A percentile compares a stretch with the other conserved stretches of the same genome.
Conservation (phyloP, 2,888 invertebrate genomes). For the Gasteruption jaculator region DNA sequence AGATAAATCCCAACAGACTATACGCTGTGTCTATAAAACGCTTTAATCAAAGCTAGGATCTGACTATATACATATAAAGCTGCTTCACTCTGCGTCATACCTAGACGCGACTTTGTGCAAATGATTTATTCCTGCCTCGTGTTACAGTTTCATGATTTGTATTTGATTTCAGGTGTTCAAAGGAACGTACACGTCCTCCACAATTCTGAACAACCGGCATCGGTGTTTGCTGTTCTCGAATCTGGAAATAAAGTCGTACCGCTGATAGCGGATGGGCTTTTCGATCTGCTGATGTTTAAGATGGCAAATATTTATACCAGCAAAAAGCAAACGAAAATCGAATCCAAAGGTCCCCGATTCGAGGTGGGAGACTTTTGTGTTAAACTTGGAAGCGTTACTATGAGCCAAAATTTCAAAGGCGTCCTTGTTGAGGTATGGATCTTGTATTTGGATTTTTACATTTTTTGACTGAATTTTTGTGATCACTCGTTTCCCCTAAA, state of each 20-base stretch:
- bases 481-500: too few relatives aligned
- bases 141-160: too few relatives aligned
- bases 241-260: slow-evolving; percentile 82
- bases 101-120: not conserved
- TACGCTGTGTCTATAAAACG: too few relatives aligned
- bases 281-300: slow-evolving; percentile 87
- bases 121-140: not conserved
- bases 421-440: slow-evolving; percentile 83
- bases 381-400: slow-evolving; percentile 87
- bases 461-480: too few relatives aligned
- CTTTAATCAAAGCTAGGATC: too few relatives aligned
- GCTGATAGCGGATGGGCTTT: slow-evolving; percentile 84
- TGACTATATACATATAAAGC: too few relatives aligned
- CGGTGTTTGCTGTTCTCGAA: slow-evolving; percentile 88
- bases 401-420: slow-evolving; percentile 91
- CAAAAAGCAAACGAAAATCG: slow-evolving; percentile 84
- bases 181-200: slow-evolving; percentile 89
- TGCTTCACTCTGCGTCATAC: not conserved
- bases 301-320: slow-evolving; percentile 82
- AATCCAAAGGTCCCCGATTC: slow-evolving; percentile 83
- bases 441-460: too few relatives aligned
- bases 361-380: slow-evolving; percentile 90
- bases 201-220: slow-evolving; percentile 92
- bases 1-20: too few relatives aligned
- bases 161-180: slow-evolving; percentile 59